Percentiles rank a stretch among this genome's conserved stretches.
Conservation (phyloP, 1,140 invertebrate species). For the Drosophila elegans region DNA sequence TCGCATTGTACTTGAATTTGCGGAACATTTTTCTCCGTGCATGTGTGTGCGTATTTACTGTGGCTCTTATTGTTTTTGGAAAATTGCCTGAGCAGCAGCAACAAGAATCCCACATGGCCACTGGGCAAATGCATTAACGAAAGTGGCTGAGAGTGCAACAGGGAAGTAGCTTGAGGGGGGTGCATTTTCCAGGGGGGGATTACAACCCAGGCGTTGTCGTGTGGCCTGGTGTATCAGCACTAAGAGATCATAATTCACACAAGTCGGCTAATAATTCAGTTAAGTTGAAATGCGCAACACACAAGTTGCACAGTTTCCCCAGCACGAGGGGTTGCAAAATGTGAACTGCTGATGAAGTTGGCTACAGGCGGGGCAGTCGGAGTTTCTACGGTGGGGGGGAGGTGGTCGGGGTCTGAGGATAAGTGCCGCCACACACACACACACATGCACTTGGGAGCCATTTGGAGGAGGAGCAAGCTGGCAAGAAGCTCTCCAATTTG, state of each 20-base stretch:
- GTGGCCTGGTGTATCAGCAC: conserved; percentile 68
- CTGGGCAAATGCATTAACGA: conserved; percentile 82
- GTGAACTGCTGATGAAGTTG: conserved; percentile 11
- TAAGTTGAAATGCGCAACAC: conserved; percentile 78
- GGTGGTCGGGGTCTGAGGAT: conserved; percentile 7
- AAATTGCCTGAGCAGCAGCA: conserved; percentile 60
- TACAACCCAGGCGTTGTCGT: conserved; percentile 22
- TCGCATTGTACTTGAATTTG: too few species aligned
- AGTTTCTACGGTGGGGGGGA: background rate
- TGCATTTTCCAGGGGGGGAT: conserved; percentile 1
- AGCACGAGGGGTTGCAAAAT: background rate
- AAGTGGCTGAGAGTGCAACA: conserved; percentile 61
- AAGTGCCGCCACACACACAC: conserved; percentile 6
- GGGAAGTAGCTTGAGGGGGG: background rate
- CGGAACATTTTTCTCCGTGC: background rate
- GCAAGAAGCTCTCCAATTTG: conserved; percentile 39
- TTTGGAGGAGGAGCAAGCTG: conserved; percentile 16
- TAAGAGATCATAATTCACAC: conserved; percentile 83
- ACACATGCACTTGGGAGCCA: conserved; percentile 28
- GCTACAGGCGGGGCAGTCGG: background rate
- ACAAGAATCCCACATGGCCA: conserved; percentile 77
- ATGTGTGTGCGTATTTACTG: conserved; percentile 19
- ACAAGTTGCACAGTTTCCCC: conserved; percentile 40
- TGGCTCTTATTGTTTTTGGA: conserved; percentile 64
- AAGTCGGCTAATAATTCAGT: conserved; percentile 83